A percentile compares a stretch with the other conserved stretches of the same genome.
Evolutionary conservation across 2,888 invertebrate species (phyloP).

Genomic region (Nemotelus nigrinus): DNA sequence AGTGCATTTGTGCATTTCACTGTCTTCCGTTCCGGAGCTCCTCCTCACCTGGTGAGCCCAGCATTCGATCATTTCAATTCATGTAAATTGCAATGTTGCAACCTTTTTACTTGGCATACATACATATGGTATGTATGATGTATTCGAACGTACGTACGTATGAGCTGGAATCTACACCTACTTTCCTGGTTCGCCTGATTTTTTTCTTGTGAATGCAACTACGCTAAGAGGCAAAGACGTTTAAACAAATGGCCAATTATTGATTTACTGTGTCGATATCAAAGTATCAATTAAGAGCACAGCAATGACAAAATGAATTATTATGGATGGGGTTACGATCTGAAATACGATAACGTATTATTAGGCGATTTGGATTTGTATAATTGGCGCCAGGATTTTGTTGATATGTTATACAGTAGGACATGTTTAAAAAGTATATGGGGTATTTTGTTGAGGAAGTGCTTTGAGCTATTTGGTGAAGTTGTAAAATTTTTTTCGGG

Average conservation of each 20-base stretch:
- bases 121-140: constrained; percentile 2
- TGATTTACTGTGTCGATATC: constrained; percentile 44
- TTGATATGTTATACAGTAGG: constrained; percentile 14
- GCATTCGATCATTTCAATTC: constrained; percentile 37
- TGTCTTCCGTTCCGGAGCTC: constrained; percentile 2
- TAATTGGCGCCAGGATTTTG: constrained; percentile 39
- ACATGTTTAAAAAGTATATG: background rate
- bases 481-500: no score
- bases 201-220: constrained; percentile 10
- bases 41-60: constrained; percentile 34
- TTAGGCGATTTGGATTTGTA: constrained; percentile 48
- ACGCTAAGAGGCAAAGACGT: constrained; percentile 39
- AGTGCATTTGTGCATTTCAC: constrained; percentile 30
- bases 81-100: constrained; percentile 43
- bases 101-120: constrained; percentile 1
- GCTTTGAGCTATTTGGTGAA: no score
- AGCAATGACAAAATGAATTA: constrained; percentile 56
- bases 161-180: background rate
- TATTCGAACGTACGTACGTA: background rate
- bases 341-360: constrained; percentile 54
- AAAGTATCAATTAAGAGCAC: constrained; percentile 55
- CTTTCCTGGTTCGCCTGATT: no score
- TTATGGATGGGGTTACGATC: constrained; percentile 52
- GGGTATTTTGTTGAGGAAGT: no score
- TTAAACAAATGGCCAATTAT: constrained; percentile 42